Base-by-base conservation (phyloP, 1,140 invertebrate genomes). In the Notospermus geniculatus region DNA sequence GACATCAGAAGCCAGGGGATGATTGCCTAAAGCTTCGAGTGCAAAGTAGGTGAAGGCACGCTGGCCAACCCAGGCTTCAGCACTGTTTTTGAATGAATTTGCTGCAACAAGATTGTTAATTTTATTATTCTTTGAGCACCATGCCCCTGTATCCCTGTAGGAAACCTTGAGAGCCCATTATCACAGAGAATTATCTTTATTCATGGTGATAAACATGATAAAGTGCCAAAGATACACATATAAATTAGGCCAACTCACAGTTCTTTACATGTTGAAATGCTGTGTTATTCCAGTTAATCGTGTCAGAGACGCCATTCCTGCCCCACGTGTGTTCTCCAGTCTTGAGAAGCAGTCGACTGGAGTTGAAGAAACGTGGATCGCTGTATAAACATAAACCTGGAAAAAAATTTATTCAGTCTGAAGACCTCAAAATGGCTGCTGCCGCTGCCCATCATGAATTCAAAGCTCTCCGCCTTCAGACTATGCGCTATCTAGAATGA, bases 271-370 rank as follows among this genome's bases (percentile, higher is more conserved):
- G 66, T 2, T 65, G 25, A 45, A 77, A 74, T 4, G 59, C 63
- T 19, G 43, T 28, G 56, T 77, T 77, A 19, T 67, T 64, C 71
- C 72, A 77, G 65, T 77, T 70, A 7, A 71, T 62, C 23, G 54
- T 55, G 56, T 77, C 73, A 2, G 54, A 5, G 7, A 74, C 68
- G 17, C 63, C 27, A 25, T 27, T 54, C 0, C 68, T 52, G 29
- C 75, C 75, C 71, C 72, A 77, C 0, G 75, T 77, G 54, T 77
- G 75, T 63, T 77, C 75, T 54, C 61, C 62, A 19, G 71, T 59
- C 54, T 77, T 77, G 50, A 73, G 36, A 60, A 75, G 62, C 45
- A 76, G 70, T 43, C 66, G 46, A 53, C 68, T 72, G 17, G 72
- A 30, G 63, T 76, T 76, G 32, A 36, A 36, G 32, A 36, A 36